A percentile compares a stretch with the other conserved stretches of the same genome.
These are phyloP conservation scores for Oriolus oriolus DNA, from an alignment of 2,113 vertebrate species.

Conservation along the genomic window DNA sequence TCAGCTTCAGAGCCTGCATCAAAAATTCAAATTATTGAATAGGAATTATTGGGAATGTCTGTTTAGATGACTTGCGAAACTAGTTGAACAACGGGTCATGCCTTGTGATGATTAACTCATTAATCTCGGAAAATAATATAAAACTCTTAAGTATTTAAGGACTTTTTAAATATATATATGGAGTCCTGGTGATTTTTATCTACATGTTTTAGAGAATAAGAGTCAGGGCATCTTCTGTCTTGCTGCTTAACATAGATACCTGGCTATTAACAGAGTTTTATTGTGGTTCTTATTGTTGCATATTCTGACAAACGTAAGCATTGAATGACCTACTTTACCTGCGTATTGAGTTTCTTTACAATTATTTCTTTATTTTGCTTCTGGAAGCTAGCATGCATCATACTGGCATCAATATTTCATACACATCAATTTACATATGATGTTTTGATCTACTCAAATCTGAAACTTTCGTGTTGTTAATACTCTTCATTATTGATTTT, in stretches of 20 bases:
- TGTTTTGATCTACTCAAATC: not conserved
- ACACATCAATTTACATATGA: not conserved
- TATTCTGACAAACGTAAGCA: not conserved
- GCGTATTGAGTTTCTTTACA: not conserved
- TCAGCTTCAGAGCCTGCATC: not conserved
- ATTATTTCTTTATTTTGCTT: not conserved
- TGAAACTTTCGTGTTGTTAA: not conserved
- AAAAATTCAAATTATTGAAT: not conserved
- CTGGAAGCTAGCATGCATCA: not conserved
- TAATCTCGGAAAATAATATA: not conserved
- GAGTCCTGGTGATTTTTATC: not conserved
- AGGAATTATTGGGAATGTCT: not conserved
- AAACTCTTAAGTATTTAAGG: not conserved
- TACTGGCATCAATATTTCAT: not conserved
- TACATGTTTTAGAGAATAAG: not conserved
- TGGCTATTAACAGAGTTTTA: not conserved
- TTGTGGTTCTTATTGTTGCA: not conserved
- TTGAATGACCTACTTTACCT: not conserved
- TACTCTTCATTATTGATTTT: not conserved
- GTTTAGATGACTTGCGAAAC: not conserved
- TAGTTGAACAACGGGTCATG: not conserved
- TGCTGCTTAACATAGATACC: not conserved
- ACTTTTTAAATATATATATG: not conserved
- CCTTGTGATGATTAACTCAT: not conserved
- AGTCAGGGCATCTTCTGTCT: not conserved